These are phyloP conservation scores for Danio kyathit DNA, from an alignment of 2,797 vertebrate species.

Conservation along the genomic window DNA sequence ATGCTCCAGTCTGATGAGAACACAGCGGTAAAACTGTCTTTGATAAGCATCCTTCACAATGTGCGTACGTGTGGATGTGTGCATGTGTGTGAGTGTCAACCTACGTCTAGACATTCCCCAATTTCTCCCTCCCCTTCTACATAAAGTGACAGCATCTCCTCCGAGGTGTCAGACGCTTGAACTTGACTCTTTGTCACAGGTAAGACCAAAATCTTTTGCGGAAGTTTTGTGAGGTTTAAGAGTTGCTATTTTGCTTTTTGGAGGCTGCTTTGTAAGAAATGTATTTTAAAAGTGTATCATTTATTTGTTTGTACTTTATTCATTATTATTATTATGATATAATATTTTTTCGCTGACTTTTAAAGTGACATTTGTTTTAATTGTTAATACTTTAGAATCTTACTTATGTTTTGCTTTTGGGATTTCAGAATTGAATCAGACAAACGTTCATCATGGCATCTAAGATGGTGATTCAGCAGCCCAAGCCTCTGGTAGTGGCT, in stretches of 20 bases:
- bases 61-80: neutral
- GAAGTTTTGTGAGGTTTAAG: neutral
- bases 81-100: slow-evolving; percentile 2
- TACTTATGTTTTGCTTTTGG: neutral
- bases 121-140: slow-evolving; percentile 8
- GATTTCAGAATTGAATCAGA: neutral
- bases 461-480: slow-evolving; percentile 66
- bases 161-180: slow-evolving; percentile 2
- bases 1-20: slow-evolving; percentile 18
- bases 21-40: neutral
- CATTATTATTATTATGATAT: neutral
- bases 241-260: too few species aligned
- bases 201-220: slow-evolving; percentile 19
- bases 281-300: neutral
- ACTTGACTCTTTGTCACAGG: slow-evolving; percentile 32
- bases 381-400: neutral
- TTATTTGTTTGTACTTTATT: too few species aligned
- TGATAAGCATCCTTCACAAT: slow-evolving; percentile 49
- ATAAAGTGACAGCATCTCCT: slow-evolving; percentile 35
- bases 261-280: too few species aligned
- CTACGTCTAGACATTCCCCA: slow-evolving; percentile 5
- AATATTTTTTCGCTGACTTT: neutral
- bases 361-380: neutral
- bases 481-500: slow-evolving; percentile 49
- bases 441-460: slow-evolving; percentile 58